Percentiles rank a stretch among this genome's conserved stretches.
These are phyloP conservation scores for Euwallacea similis DNA, from an alignment of 1,140 invertebrate species.

Conservation along the genomic window DNA sequence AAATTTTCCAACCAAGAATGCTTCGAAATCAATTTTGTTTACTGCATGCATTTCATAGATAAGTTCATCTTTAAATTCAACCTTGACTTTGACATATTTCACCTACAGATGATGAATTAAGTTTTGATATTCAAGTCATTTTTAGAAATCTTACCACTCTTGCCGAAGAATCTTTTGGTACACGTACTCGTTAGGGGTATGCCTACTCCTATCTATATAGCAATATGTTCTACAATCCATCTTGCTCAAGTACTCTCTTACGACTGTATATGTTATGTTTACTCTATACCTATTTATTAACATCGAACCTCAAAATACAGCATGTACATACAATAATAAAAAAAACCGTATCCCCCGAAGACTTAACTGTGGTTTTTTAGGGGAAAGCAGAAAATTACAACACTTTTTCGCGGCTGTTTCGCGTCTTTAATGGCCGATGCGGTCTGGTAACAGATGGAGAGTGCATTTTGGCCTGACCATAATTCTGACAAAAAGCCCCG, in stretches of 20 bases:
- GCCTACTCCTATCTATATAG: too few relatives aligned
- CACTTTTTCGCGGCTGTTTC: background rate
- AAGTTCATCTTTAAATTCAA: too few relatives aligned
- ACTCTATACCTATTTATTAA: too few relatives aligned
- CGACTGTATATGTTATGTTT: too few relatives aligned
- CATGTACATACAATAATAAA: background rate
- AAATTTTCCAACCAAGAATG: too few relatives aligned
- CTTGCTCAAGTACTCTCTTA: too few relatives aligned
- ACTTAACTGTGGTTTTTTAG: background rate
- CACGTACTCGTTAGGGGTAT: too few relatives aligned
- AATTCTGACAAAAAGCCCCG: constrained; percentile 13
- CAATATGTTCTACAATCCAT: too few relatives aligned
- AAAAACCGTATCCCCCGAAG: background rate
- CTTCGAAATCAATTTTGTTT: too few relatives aligned
- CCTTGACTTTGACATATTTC: too few relatives aligned
- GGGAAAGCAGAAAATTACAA: constrained; percentile 9
- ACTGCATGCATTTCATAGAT: too few relatives aligned
- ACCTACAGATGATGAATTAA: background rate
- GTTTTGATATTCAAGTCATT: background rate
- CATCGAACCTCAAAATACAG: too few relatives aligned
- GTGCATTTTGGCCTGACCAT: constrained; percentile 17
- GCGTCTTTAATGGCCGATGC: constrained; percentile 14
- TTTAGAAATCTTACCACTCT: background rate
- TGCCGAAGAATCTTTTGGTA: background rate
- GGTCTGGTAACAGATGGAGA: constrained; percentile 13